Conservation (phyloP, 2,888 invertebrate species). For the Eucera pruinosa region DNA sequence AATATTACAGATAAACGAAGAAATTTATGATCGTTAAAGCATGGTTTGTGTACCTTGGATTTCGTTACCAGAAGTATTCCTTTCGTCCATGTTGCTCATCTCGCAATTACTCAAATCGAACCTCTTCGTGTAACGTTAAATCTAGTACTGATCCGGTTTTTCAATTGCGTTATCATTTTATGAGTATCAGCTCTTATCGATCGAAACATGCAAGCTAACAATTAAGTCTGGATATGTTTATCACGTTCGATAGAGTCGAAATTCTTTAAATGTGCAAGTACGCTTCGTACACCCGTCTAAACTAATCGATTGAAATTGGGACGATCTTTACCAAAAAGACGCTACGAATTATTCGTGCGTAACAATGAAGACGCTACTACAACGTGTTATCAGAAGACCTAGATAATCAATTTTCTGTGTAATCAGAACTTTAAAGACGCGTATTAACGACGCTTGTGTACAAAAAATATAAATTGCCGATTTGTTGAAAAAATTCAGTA, state of each 20-base stretch:
- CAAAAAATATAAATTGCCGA: no score
- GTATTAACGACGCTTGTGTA: not conserved
- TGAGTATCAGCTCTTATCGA: slow-evolving; percentile 61
- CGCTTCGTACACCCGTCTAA: no score
- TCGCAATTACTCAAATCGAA: slow-evolving; percentile 85
- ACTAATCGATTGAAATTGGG: no score
- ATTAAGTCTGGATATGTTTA: slow-evolving; percentile 48
- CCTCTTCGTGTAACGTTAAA: slow-evolving; percentile 84
- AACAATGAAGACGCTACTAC: no score
- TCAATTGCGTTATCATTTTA: slow-evolving; percentile 43
- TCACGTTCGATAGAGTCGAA: slow-evolving; percentile 33
- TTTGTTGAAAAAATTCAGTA: no score
- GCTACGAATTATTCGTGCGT: no score
- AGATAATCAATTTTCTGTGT: no score
- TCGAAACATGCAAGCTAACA: slow-evolving; percentile 42
- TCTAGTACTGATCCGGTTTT: slow-evolving; percentile 52
- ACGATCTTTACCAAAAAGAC: no score
- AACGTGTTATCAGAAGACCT: no score
- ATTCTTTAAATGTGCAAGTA: no score
- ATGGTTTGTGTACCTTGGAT: slow-evolving; percentile 57
- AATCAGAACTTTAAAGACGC: no score
- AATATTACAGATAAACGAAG: not conserved
- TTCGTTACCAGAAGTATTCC: slow-evolving; percentile 35
- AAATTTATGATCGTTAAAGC: not conserved
- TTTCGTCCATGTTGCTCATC: not conserved